These are phyloP conservation scores for Spodoptera littoralis DNA, from an alignment of 2,888 invertebrate genomes.

Conservation along the genomic window DNA sequence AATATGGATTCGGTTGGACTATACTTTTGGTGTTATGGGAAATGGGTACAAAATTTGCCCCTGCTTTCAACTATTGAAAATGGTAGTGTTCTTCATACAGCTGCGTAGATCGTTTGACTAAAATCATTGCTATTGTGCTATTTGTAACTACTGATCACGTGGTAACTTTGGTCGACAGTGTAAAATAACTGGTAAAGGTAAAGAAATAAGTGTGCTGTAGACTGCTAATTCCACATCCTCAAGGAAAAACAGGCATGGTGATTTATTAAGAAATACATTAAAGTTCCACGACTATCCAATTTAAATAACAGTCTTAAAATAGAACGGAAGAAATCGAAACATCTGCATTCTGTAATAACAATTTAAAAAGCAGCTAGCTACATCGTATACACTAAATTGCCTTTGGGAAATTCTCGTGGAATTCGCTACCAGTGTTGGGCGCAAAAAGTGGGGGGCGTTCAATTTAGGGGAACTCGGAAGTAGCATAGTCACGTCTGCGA, in stretches of 20 bases:
- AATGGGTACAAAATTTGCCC: conserved; percentile 1
- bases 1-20: conserved; percentile 24
- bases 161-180: no score
- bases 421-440: conserved; percentile 39
- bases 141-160: no score
- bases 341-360: conserved; percentile 48
- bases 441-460: conserved; percentile 54
- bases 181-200: no score
- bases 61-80: not conserved
- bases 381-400: conserved; percentile 47
- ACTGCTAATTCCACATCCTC: no score
- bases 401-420: conserved; percentile 33
- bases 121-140: no score
- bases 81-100: not conserved
- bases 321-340: conserved; percentile 26
- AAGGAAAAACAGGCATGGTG: no score
- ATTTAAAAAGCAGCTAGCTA: conserved; percentile 51
- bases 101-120: not conserved
- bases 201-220: no score
- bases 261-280: conserved; percentile 18
- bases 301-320: conserved; percentile 30
- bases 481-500: conserved; percentile 56
- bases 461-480: conserved; percentile 59
- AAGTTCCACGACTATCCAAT: conserved; percentile 41
- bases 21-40: conserved; percentile 11